A percentile compares a stretch with the other conserved stretches of the same genome.
phyloP scores from a whole-genome alignment of 1,140 invertebrate species.

The Drosophila azteca region DNA sequence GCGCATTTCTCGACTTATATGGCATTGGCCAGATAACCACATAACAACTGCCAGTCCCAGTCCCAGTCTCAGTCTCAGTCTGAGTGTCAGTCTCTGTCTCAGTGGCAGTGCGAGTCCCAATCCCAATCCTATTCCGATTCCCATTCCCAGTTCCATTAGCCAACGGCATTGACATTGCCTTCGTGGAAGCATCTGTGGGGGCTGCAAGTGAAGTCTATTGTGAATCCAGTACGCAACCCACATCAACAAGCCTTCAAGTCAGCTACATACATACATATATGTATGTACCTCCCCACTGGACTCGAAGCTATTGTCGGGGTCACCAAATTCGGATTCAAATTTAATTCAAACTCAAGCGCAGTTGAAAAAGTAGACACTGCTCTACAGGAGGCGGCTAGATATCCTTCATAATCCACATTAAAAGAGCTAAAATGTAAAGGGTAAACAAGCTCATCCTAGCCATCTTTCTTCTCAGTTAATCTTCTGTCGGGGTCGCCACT shows the following conservation, averaged over 20 bases:
- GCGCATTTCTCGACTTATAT: constrained; percentile 77
- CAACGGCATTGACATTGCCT: constrained; percentile 46
- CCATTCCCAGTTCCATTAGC: constrained; percentile 56
- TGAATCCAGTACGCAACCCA: constrained; percentile 37
- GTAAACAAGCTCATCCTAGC: no score
- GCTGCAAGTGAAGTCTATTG: constrained; percentile 17
- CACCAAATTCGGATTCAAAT: constrained; percentile 1
- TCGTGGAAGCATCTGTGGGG: constrained; percentile 33
- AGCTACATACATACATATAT: no score
- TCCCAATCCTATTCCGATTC: constrained; percentile 10
- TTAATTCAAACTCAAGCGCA: no score
- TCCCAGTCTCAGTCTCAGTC: constrained; percentile 32
- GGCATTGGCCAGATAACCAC: constrained; percentile 75
- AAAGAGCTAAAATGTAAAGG: no score
- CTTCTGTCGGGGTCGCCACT: no score
- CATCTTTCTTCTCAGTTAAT: no score
- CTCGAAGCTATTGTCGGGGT: neutral
- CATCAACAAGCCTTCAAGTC: constrained; percentile 11
- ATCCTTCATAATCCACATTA: no score
- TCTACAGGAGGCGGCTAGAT: no score
- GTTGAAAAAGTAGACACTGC: constrained; percentile 1
- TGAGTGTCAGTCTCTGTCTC: constrained; percentile 25
- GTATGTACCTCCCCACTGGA: no score
- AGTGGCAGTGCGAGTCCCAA: constrained; percentile 1
- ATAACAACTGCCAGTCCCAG: constrained; percentile 71